Conservation (phyloP, 2,797 vertebrate genomes). For the Myoxocephalus aenaeus region DNA sequence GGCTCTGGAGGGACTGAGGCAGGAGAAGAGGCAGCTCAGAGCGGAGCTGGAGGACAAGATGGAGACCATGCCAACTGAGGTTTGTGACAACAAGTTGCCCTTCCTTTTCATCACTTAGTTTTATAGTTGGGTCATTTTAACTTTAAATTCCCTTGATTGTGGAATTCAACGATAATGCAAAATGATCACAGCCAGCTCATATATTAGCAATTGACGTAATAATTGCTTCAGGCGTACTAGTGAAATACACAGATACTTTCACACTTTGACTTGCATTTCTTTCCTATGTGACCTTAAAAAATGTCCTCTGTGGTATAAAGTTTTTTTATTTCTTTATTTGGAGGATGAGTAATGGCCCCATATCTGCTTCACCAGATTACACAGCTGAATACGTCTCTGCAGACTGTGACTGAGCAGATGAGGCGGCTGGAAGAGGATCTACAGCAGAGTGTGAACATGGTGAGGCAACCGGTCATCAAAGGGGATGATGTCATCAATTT, state of each 20-base stretch:
- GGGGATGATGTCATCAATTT: not conserved
- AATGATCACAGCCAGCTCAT: not conserved
- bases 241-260: too few relatives aligned
- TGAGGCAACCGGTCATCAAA: constrained; percentile 5
- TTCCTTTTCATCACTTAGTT: not conserved
- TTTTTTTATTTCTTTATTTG: not conserved
- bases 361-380: constrained; percentile 10
- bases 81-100: not conserved
- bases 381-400: constrained; percentile 16
- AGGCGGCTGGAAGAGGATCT: constrained; percentile 40
- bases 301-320: not conserved
- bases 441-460: constrained; percentile 27
- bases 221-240: not conserved
- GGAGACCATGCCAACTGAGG: constrained; percentile 38
- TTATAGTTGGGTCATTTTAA: too few relatives aligned
- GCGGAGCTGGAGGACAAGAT: constrained; percentile 74
- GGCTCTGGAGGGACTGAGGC: constrained; percentile 62
- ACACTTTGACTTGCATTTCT: too few relatives aligned
- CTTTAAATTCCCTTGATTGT: not conserved
- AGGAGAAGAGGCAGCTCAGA: constrained; percentile 76
- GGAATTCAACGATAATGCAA: not conserved
- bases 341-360: not conserved
- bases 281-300: not conserved
- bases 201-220: too few relatives aligned
- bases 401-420: constrained; percentile 32